phyloP scores from a whole-genome alignment of 2,113 vertebrate species.

The Aptenodytes patagonicus region DNA sequence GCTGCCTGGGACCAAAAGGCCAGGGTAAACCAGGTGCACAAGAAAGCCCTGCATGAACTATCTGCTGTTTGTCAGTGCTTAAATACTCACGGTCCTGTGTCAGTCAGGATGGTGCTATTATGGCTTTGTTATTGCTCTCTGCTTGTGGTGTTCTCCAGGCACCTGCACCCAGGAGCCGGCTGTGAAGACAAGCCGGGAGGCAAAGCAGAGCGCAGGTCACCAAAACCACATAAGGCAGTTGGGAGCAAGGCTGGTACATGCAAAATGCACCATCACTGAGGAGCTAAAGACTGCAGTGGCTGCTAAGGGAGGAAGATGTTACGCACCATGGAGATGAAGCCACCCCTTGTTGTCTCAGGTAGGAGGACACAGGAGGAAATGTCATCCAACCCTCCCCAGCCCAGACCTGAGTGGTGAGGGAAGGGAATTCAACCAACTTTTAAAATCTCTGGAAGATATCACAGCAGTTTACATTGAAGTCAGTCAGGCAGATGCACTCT shows the following conservation, averaged over 20 bases:
- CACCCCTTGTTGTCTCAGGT: not conserved
- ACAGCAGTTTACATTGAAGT: not conserved
- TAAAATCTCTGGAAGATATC: not conserved
- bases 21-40: not conserved
- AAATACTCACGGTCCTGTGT: too few species aligned
- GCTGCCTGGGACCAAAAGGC: not conserved
- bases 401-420: not conserved
- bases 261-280: not conserved
- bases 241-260: not conserved
- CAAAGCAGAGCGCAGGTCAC: not conserved
- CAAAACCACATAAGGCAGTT: not conserved
- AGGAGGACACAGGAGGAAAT: not conserved
- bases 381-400: not conserved
- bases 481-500: not conserved
- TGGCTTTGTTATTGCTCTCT: not conserved
- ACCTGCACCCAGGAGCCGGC: not conserved
- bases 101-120: not conserved
- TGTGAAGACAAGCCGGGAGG: not conserved
- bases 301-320: not conserved
- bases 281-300: not conserved
- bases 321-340: not conserved
- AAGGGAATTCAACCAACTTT: constrained; percentile 9
- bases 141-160: not conserved
- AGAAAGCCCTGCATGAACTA: not conserved
- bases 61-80: not conserved